Conservation (phyloP, 1,140 invertebrate species). For the Calosoma granatense region DNA sequence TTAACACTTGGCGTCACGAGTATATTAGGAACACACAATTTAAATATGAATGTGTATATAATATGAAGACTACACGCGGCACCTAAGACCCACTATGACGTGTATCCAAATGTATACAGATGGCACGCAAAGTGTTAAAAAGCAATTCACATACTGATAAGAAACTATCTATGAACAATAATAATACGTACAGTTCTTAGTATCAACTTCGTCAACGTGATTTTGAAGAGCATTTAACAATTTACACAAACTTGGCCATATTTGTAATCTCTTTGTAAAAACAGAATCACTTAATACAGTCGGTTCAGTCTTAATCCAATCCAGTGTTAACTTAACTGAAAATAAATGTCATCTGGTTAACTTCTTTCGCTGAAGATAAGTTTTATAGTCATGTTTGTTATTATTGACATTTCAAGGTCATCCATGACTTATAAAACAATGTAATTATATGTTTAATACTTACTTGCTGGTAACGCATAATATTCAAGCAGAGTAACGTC, state of each 20-base stretch:
- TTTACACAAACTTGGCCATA: conserved; percentile 71
- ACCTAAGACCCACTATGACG: too few species aligned
- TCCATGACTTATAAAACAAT: too few species aligned
- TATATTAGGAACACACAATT: too few species aligned
- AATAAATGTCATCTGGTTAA: conserved; percentile 17
- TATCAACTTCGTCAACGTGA: conserved; percentile 36
- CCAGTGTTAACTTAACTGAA: conserved; percentile 61
- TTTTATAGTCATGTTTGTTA: neutral
- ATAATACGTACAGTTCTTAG: conserved; percentile 36
- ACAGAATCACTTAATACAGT: conserved; percentile 44
- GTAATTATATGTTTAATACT: conserved; percentile 24
- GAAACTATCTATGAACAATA: conserved; percentile 13
- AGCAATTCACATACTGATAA: neutral
- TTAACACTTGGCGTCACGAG: conserved; percentile 13
- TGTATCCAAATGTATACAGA: too few species aligned
- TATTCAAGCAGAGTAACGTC: conserved; percentile 48
- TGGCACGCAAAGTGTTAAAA: neutral
- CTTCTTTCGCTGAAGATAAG: conserved; percentile 3
- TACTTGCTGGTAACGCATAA: conserved; percentile 59
- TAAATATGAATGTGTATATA: too few species aligned
- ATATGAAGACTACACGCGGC: too few species aligned
- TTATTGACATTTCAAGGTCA: too few species aligned
- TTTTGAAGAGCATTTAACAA: conserved; percentile 56
- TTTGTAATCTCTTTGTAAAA: conserved; percentile 56
- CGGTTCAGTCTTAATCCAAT: conserved; percentile 55